A percentile compares a stretch with the other conserved stretches of the same genome.
Conservation (phyloP, 2,113 vertebrate genomes). For the Oryctolagus cuniculus region DNA sequence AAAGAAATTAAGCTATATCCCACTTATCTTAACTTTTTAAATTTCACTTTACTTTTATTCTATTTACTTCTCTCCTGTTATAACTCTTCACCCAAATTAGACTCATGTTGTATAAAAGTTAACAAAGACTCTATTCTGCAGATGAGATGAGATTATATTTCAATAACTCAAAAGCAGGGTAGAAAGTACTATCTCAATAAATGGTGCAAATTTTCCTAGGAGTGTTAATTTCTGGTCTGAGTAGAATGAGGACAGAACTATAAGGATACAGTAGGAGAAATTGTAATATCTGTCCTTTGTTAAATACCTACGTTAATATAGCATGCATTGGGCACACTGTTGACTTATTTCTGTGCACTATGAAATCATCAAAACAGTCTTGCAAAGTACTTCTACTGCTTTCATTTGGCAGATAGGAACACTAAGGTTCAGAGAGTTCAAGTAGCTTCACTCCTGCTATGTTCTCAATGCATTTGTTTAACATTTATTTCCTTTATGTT, state of each 20-base stretch:
- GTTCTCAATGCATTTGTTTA: slow-evolving; percentile 22
- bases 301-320: neutral
- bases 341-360: neutral
- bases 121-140: neutral
- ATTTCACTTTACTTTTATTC: neutral
- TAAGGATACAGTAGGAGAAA: neutral
- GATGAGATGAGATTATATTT: neutral
- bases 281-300: neutral
- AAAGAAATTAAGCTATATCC: neutral
- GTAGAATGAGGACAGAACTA: neutral
- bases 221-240: neutral
- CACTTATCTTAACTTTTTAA: neutral
- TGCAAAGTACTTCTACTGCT: neutral
- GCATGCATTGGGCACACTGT: too few species aligned
- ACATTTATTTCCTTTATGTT: neutral
- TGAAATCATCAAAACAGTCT: neutral
- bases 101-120: neutral
- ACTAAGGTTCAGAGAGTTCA: neutral
- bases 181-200: neutral
- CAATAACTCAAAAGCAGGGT: neutral
- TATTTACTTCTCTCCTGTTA: neutral
- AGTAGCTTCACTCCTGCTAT: neutral
- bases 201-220: neutral
- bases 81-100: neutral
- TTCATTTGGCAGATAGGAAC: slow-evolving; percentile 29